Evolutionary conservation across 2,888 invertebrate genomes (phyloP).

Genomic region (Troglohyphantes excavatus): DNA sequence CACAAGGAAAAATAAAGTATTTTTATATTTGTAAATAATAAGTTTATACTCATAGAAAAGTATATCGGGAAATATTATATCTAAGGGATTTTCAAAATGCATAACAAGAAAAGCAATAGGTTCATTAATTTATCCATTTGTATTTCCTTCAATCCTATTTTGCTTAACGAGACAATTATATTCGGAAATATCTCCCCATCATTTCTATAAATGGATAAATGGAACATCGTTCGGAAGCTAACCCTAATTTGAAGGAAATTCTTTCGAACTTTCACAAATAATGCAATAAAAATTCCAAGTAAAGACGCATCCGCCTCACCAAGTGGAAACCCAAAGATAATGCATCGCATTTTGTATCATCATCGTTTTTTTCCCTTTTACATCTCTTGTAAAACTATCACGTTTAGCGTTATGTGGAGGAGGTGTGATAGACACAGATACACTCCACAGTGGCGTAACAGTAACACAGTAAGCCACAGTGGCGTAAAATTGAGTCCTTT

Average conservation of each 20-base stretch:
- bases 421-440: slow-evolving; percentile 44
- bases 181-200: too few relatives aligned
- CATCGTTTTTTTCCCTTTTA: background rate
- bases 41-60: too few relatives aligned
- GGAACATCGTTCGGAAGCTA: too few relatives aligned
- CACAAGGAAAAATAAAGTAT: too few relatives aligned
- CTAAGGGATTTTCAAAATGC: too few relatives aligned
- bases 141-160: too few relatives aligned
- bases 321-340: slow-evolving; percentile 39
- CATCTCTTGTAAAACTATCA: slow-evolving; percentile 28
- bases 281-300: slow-evolving; percentile 33
- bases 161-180: too few relatives aligned
- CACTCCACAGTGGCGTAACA: slow-evolving; percentile 35
- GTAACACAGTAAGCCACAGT: too few relatives aligned
- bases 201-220: background rate
- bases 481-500: slow-evolving; percentile 52
- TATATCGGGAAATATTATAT: too few relatives aligned
- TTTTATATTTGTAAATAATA: too few relatives aligned
- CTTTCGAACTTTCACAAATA: slow-evolving; percentile 10
- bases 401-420: slow-evolving; percentile 34
- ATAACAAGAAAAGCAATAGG: too few relatives aligned
- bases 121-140: too few relatives aligned
- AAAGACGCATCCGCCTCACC: slow-evolving; percentile 10
- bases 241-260: slow-evolving; percentile 6
- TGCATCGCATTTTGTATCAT: slow-evolving; percentile 10